phyloP scores from a whole-genome alignment of 53 echinoderm and acorn worm species.

The Holothuria scabra region DNA sequence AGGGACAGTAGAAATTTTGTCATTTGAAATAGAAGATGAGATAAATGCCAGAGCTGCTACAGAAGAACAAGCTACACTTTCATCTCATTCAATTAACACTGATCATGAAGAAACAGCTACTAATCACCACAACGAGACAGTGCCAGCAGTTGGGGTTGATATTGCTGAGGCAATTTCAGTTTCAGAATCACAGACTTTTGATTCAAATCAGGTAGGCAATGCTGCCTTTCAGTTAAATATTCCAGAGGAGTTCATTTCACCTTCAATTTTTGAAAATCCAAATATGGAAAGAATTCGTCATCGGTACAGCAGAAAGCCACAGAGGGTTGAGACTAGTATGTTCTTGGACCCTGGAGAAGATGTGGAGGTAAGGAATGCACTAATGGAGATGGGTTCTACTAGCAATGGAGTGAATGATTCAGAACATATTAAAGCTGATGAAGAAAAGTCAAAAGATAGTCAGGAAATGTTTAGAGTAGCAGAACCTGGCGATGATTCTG shows the following conservation, averaged over 20 bases:
- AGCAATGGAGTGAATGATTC: neutral
- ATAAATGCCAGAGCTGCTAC: neutral
- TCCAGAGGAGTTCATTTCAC: conserved; percentile 24
- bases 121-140: too few relatives aligned
- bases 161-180: neutral
- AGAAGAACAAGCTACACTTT: too few relatives aligned
- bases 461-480: neutral
- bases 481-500: conserved; percentile 28
- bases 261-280: conserved; percentile 33
- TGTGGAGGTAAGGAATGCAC: conserved; percentile 4
- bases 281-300: conserved; percentile 45
- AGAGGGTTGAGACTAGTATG: neutral
- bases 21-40: conserved; percentile 36
- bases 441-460: neutral
- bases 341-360: neutral
- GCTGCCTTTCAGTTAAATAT: neutral
- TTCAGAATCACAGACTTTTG: neutral
- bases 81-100: too few relatives aligned
- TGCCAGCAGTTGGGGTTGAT: neutral
- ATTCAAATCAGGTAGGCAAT: neutral
- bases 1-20: conserved; percentile 32
- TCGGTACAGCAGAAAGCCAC: conserved; percentile 6
- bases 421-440: neutral
- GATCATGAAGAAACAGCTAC: too few relatives aligned
- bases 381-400: neutral